These are phyloP conservation scores for Lasiommata megera DNA, from an alignment of 2,888 invertebrate genomes.

Conservation along the genomic window DNA sequence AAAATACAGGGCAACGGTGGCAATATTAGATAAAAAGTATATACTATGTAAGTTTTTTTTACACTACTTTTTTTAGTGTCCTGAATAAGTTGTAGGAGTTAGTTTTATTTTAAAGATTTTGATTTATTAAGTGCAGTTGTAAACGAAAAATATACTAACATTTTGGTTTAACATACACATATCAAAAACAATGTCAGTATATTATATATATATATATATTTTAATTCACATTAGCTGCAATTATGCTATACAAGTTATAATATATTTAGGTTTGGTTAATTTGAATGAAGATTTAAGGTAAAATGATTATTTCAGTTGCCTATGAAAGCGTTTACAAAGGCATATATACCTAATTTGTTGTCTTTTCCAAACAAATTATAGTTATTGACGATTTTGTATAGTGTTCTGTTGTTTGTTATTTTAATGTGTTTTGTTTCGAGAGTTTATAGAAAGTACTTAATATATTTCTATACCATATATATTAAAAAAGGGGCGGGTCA, in stretches of 20 bases:
- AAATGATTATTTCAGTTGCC: too few species aligned
- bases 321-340: too few species aligned
- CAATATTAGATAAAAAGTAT: conserved; percentile 55
- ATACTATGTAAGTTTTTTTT: conserved; percentile 18
- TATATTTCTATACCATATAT: neutral
- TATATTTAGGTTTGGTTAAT: too few species aligned
- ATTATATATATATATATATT: too few species aligned
- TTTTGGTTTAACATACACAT: too few species aligned
- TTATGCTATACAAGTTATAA: too few species aligned
- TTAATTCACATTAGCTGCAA: too few species aligned
- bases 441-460: conserved; percentile 28
- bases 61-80: neutral
- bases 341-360: too few species aligned
- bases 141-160: neutral
- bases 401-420: conserved; percentile 6
- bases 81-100: neutral
- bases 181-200: too few species aligned
- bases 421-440: conserved; percentile 26
- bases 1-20: conserved; percentile 58
- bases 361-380: neutral
- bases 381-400: neutral
- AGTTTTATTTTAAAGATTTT: conserved; percentile 9
- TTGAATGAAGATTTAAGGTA: too few species aligned
- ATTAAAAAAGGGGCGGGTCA: neutral
- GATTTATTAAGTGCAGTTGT: neutral